A percentile compares a stretch with the other conserved stretches of the same genome.
These are phyloP conservation scores for Hybognathus amarus DNA, from an alignment of 2,797 vertebrate species.

Conservation along the genomic window DNA sequence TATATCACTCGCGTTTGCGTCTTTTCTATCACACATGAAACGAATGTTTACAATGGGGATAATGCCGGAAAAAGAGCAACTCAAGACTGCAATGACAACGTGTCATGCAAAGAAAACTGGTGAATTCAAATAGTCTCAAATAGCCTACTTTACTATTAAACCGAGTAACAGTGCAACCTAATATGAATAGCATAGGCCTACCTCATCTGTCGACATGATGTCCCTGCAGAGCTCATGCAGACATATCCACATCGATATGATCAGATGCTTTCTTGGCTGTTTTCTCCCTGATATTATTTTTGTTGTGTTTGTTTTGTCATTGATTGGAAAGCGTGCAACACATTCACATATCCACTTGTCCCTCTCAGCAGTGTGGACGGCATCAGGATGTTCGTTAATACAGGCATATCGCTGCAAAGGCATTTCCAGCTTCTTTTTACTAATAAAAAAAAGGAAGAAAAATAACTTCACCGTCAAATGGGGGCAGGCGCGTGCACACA, in stretches of 20 bases:
- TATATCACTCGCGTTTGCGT: too few species aligned
- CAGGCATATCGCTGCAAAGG: background rate
- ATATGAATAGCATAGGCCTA: too few species aligned
- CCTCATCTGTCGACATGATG: background rate
- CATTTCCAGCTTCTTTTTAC: background rate
- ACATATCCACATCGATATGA: background rate
- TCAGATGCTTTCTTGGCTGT: background rate
- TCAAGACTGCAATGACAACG: too few species aligned
- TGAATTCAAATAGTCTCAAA: too few species aligned
- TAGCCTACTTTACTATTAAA: too few species aligned
- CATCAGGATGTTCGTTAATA: background rate
- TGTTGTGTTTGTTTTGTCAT: background rate
- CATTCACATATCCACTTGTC: background rate
- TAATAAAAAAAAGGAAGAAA: background rate
- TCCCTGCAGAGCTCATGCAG: background rate
- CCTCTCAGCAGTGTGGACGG: background rate
- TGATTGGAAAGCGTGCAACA: background rate
- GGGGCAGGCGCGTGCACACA: too few species aligned
- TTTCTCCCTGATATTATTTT: background rate
- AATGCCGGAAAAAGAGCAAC: too few species aligned
- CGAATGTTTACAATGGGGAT: background rate
- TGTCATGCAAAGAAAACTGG: too few species aligned
- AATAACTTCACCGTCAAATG: background rate
- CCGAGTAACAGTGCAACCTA: too few species aligned
- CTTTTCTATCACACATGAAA: background rate